A percentile compares a stretch with the other conserved stretches of the same genome.
phyloP scores from a whole-genome alignment of 1,140 invertebrate species.

The Frieseomelitta varia region DNA sequence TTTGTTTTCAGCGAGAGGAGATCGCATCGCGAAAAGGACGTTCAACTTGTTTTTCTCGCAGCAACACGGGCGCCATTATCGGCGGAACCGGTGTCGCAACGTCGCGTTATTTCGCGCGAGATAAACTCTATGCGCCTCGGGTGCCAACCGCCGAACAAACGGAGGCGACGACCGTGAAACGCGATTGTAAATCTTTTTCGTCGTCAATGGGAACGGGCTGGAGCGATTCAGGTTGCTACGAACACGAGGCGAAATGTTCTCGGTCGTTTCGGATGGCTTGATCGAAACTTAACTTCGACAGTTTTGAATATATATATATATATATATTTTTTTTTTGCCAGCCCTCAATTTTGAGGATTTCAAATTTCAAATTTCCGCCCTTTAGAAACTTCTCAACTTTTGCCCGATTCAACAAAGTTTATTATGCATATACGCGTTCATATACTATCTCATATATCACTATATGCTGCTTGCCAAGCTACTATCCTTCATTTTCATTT shows the following conservation, averaged over 20 bases:
- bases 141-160: neutral
- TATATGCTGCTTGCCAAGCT: too few species aligned
- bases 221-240: neutral
- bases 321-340: too few species aligned
- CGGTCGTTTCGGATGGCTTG: neutral
- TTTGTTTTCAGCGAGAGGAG: conserved; percentile 21
- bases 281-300: neutral
- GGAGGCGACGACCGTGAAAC: neutral
- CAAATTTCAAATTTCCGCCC: too few species aligned
- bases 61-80: conserved; percentile 53
- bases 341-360: too few species aligned
- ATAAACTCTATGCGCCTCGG: conserved; percentile 28
- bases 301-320: too few species aligned
- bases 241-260: neutral
- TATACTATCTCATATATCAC: too few species aligned
- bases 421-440: too few species aligned
- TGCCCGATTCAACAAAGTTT: too few species aligned
- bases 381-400: too few species aligned
- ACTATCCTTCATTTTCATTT: too few species aligned
- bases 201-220: neutral
- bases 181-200: neutral
- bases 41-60: conserved; percentile 71
- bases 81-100: conserved; percentile 56
- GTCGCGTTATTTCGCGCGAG: conserved; percentile 45
- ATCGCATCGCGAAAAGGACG: conserved; percentile 43